Conservation (phyloP, 2,797 vertebrate species). For the Cynodonichthys magdalenae region DNA sequence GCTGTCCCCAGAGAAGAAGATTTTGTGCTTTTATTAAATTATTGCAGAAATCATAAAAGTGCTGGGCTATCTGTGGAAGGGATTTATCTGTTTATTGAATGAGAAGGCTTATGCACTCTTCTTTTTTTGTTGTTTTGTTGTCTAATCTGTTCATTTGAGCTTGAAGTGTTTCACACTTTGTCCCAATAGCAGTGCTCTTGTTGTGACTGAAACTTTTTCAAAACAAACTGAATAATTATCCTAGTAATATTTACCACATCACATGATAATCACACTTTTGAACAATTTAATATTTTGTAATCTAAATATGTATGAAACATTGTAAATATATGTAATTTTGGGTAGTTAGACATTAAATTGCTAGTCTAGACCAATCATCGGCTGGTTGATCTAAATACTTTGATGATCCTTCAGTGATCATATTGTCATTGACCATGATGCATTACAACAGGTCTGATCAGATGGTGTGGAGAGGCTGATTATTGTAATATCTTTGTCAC, state of each 20-base stretch:
- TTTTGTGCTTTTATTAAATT: slow-evolving; percentile 71
- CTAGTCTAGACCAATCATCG: no score
- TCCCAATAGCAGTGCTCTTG: neutral
- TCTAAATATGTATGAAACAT: no score
- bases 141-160: slow-evolving; percentile 14
- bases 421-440: no score
- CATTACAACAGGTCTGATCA: no score
- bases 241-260: neutral
- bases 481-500: no score
- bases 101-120: slow-evolving; percentile 27
- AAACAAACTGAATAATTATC: neutral
- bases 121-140: slow-evolving; percentile 7
- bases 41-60: slow-evolving; percentile 64
- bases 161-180: neutral
- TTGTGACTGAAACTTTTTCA: neutral
- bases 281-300: neutral
- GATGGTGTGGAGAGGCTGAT: no score
- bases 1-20: slow-evolving; percentile 47
- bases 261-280: neutral
- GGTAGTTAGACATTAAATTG: no score
- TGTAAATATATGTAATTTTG: no score
- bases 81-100: slow-evolving; percentile 70
- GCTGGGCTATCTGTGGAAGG: slow-evolving; percentile 48
- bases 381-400: no score
- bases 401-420: no score